Conservation (phyloP, 2,113 vertebrate species). For the Anarrhichthys ocellatus region DNA sequence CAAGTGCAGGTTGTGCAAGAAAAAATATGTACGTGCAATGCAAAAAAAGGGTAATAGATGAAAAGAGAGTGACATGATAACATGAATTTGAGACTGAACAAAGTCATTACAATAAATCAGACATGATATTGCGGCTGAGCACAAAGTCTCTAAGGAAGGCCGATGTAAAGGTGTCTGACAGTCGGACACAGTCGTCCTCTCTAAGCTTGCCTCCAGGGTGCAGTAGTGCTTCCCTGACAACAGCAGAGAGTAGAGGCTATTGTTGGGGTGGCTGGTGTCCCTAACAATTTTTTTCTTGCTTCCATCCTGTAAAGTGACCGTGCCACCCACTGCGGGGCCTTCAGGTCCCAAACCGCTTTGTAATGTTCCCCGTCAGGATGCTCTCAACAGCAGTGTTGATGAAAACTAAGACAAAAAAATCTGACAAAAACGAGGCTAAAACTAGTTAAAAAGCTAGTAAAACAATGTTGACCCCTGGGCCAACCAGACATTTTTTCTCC, state of each 20-base stretch:
- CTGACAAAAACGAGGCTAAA: neutral
- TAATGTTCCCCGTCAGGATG: neutral
- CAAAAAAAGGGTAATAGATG: no score
- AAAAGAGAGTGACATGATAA: neutral
- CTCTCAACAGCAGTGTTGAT: neutral
- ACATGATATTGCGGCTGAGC: constrained; percentile 3
- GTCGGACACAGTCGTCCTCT: constrained; percentile 7
- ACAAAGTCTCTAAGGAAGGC: neutral
- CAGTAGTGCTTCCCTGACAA: constrained; percentile 1
- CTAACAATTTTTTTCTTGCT: neutral
- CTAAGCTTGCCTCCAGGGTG: neutral
- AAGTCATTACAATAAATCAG: neutral
- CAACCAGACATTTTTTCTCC: neutral
- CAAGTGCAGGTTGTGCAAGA: neutral
- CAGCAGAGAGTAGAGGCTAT: neutral
- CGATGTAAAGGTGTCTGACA: constrained; percentile 2
- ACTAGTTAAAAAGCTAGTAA: neutral
- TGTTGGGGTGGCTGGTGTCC: neutral
- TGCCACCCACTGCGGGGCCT: neutral
- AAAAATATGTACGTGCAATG: neutral
- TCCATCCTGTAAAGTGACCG: neutral
- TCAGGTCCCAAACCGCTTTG: neutral
- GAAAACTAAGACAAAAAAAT: neutral
- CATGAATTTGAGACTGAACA: neutral
- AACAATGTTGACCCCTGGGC: neutral